Conservation (phyloP, 37 sponge, comb jelly and placozoan species). For the Ianthella basta region DNA sequence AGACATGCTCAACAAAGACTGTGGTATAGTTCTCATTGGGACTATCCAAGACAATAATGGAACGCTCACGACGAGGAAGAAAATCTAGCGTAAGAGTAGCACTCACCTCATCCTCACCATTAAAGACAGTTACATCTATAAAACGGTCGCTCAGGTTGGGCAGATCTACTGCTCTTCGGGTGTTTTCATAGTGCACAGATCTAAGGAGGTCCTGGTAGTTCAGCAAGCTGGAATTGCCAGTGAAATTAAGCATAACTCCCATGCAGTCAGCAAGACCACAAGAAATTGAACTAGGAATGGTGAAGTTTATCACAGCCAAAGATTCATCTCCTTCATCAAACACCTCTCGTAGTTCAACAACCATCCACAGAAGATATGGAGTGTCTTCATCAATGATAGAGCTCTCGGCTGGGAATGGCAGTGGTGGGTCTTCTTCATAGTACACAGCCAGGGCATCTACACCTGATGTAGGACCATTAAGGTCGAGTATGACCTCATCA, state of each 20-base stretch:
- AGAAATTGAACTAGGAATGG: slow-evolving; percentile 10
- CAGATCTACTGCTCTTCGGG: slow-evolving; percentile 34
- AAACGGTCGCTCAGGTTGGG: slow-evolving; percentile 63
- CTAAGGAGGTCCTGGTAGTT: slow-evolving; percentile 54
- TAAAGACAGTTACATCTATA: slow-evolving; percentile 48
- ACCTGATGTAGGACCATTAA: slow-evolving; percentile 42
- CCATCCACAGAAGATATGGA: slow-evolving; percentile 5
- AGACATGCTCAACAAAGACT: slow-evolving; percentile 35
- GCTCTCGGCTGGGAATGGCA: slow-evolving; percentile 9
- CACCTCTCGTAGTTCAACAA: slow-evolving; percentile 29
- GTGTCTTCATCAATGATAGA: slow-evolving; percentile 62
- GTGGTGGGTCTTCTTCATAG: slow-evolving; percentile 44
- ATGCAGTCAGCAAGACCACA: slow-evolving; percentile 52
- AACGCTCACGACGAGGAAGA: slow-evolving; percentile 43
- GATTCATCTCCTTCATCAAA: slow-evolving; percentile 68
- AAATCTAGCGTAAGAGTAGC: slow-evolving; percentile 53
- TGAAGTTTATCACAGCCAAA: slow-evolving; percentile 30
- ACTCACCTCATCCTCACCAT: slow-evolving; percentile 24
- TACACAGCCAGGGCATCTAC: slow-evolving; percentile 27
- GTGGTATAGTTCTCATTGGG: slow-evolving; percentile 66
- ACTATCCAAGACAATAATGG: slow-evolving; percentile 59
- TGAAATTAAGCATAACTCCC: slow-evolving; percentile 37
- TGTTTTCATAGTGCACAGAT: slow-evolving; percentile 58
- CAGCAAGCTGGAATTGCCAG: slow-evolving; percentile 28
- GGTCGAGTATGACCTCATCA: slow-evolving; percentile 53